Conservation (phyloP, 1,140 invertebrate genomes). For the Bradysia coprophila region DNA sequence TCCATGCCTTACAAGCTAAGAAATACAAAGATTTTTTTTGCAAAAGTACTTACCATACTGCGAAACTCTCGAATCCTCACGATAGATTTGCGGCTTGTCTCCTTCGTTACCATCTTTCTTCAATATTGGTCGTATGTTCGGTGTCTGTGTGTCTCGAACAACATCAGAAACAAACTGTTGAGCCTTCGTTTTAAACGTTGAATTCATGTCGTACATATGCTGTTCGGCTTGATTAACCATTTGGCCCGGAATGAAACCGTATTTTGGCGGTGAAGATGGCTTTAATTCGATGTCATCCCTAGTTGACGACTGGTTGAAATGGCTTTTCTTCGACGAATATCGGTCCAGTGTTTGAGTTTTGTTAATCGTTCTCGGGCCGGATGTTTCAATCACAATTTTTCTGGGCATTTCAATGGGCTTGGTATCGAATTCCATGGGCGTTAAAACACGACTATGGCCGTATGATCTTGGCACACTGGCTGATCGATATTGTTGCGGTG, state of each 20-base stretch:
- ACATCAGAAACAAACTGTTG: slow-evolving; percentile 48
- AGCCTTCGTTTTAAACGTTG: slow-evolving; percentile 46
- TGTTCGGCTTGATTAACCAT: slow-evolving; percentile 24
- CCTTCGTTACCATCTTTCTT: slow-evolving; percentile 25
- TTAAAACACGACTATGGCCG: slow-evolving; percentile 26
- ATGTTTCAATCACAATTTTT: slow-evolving; percentile 14
- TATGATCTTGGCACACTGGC: slow-evolving; percentile 25
- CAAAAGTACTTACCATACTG: not conserved
- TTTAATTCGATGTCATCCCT: slow-evolving; percentile 23
- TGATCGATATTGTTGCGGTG: slow-evolving; percentile 25
- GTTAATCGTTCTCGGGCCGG: slow-evolving; percentile 10
- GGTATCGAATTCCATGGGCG: slow-evolving; percentile 39
- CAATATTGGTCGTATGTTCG: slow-evolving; percentile 29
- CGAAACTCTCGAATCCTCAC: slow-evolving; percentile 44
- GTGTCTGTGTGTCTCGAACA: slow-evolving; percentile 33
- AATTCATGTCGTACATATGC: slow-evolving; percentile 37
- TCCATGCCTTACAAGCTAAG: no score
- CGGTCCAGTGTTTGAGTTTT: slow-evolving; percentile 13
- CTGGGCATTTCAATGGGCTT: slow-evolving; percentile 27
- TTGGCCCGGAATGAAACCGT: slow-evolving; percentile 29
- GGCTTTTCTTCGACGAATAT: slow-evolving; percentile 21
- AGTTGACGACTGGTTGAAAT: slow-evolving; percentile 10
- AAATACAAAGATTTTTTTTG: no score
- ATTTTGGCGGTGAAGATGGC: slow-evolving; percentile 38
- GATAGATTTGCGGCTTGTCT: slow-evolving; percentile 38